Percentiles rank a stretch among this genome's conserved stretches.
phyloP scores from a whole-genome alignment of 2,113 vertebrate genomes.

The Dolichallabes microphthalmus region DNA sequence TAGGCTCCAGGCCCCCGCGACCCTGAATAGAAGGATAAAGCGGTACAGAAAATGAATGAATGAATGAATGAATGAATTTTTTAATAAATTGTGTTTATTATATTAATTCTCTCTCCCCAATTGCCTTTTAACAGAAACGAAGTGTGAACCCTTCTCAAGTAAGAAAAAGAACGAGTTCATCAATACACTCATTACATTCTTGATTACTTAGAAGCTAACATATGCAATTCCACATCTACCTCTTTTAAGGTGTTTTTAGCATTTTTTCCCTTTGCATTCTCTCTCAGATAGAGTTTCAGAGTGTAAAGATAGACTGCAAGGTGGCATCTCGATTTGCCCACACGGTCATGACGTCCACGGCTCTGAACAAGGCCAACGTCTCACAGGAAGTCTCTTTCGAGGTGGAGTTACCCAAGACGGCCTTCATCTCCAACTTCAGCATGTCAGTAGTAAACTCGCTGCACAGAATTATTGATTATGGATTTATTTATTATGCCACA shows the following conservation, averaged over 20 bases:
- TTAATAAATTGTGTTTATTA: no score
- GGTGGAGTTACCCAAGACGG: constrained; percentile 89
- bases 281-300: constrained; percentile 64
- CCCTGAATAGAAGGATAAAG: no score
- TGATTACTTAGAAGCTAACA: neutral
- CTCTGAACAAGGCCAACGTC: constrained; percentile 77
- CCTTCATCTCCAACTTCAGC: constrained; percentile 95
- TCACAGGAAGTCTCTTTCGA: constrained; percentile 86
- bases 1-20: no score
- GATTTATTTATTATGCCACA: neutral
- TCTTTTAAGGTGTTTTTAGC: no score
- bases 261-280: no score
- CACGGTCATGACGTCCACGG: constrained; percentile 85
- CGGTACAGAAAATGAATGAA: no score
- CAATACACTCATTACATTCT: neutral
- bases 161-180: constrained; percentile 28
- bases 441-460: constrained; percentile 74
- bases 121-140: constrained; percentile 62
- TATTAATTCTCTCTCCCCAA: neutral
- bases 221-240: neutral
- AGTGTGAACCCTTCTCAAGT: constrained; percentile 58
- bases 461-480: neutral
- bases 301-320: constrained; percentile 81
- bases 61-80: no score
- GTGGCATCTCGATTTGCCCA: constrained; percentile 86